These are phyloP conservation scores for Chrysemys picta DNA, from an alignment of 2,113 vertebrate genomes.

Conservation along the genomic window DNA sequence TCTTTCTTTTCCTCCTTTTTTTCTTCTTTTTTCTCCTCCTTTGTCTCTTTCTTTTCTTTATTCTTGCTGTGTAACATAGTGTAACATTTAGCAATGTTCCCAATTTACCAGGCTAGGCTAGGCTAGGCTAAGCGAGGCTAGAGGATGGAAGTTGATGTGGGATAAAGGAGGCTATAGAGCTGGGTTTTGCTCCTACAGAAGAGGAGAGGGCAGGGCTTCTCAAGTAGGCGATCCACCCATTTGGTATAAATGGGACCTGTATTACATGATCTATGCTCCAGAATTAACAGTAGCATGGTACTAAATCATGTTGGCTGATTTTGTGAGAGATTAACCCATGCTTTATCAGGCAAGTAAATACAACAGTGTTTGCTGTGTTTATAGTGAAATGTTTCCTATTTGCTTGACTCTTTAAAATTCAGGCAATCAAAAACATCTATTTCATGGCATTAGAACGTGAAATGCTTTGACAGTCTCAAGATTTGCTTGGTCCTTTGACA, in stretches of 20 bases:
- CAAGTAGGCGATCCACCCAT: not conserved
- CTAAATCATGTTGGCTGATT: constrained; percentile 50
- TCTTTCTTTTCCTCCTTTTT: constrained; percentile 80
- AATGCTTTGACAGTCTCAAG: not conserved
- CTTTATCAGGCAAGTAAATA: not conserved
- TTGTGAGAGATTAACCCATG: not conserved
- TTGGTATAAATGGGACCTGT: not conserved
- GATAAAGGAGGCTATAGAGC: not conserved
- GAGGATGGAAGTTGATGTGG: not conserved
- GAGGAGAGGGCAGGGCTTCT: not conserved
- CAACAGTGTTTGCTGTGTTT: not conserved
- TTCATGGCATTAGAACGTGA: not conserved
- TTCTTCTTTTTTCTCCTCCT: constrained; percentile 75
- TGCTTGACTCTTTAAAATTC: not conserved
- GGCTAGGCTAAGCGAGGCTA: not conserved
- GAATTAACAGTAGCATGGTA: not conserved
- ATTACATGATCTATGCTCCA: not conserved
- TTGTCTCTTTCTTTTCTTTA: constrained; percentile 80
- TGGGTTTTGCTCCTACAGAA: not conserved
- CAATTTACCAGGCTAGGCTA: not conserved
- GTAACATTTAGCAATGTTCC: constrained; percentile 45
- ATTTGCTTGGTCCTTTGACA: not conserved
- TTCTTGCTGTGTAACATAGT: constrained; percentile 86
- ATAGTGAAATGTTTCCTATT: not conserved
- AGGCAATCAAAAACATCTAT: not conserved